Evolutionary conservation across 2,113 vertebrate genomes (phyloP), one percentile per base, ranked within the genome.

Genomic region (Dermatemys mawii): DNA sequence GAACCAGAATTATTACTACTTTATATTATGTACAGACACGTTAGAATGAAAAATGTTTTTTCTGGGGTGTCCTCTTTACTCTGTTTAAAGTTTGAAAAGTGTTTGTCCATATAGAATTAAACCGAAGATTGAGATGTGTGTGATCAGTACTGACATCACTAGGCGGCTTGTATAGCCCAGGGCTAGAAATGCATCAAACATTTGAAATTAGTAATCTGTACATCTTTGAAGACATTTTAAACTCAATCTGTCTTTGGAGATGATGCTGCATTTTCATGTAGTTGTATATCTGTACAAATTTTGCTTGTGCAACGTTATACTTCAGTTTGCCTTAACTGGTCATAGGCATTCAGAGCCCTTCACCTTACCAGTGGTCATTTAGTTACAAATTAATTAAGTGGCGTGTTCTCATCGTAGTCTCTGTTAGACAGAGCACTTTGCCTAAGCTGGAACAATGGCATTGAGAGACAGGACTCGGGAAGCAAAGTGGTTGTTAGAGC

Each of bases 271-370:
- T 63, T 5, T 0, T 8, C 3, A 32, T 1, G 49, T 10, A 54
- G n/a, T 7, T n/a, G 9, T 3, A 27, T 84, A 16, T 11, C 6
- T 41, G 0, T 3, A 27, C 1, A 0, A 26, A 38, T 63, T 35
- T 57, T 50, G 21, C 48, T 0, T 17, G 0, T 38, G n/a, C 51
- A 75, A 24, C 44, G 11, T 38, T 70, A 38, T 35, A 70, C 32
- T 38, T 35, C 35, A n/a, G 19, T 13, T 21, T 79, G 49, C 32
- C 78, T n/a, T 19, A 5, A 32, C 17, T 6, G 26, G 7, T 53
- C 51, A 53, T 53, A 53, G 8, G 21, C 8, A 53, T 53, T 53
- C 51, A 53, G 19, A 53, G 4, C 17, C 46, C 63, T n/a, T 22
- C 48, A 29, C 2, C 1, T 49, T 26, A 11, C 41, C 4, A 0